phyloP scores from a whole-genome alignment of 64 coral and sea anemone genomes.

The Montipora foliosa region DNA sequence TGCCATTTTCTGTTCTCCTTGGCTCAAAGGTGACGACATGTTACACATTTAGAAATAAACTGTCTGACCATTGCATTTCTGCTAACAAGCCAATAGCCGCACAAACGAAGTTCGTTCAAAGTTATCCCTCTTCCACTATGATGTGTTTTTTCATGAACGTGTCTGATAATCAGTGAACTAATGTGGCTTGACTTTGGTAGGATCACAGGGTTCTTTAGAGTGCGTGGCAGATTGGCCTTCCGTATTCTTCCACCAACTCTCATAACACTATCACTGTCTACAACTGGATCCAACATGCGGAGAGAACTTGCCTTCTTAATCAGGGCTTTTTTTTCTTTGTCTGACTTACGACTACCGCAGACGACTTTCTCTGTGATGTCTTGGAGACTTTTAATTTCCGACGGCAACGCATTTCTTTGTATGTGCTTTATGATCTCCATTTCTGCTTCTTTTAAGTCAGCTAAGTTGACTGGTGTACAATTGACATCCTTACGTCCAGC shows the following conservation, averaged over 20 bases:
- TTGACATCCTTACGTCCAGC: not conserved
- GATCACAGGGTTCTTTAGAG: slow-evolving; percentile 21
- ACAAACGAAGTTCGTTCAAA: slow-evolving; percentile 39
- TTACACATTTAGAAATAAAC: slow-evolving; percentile 59
- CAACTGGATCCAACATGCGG: slow-evolving; percentile 19
- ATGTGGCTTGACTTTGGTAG: slow-evolving; percentile 48
- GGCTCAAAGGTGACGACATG: slow-evolving; percentile 40
- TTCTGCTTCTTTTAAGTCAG: not conserved
- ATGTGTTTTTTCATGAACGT: slow-evolving; percentile 48
- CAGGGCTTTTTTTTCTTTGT: slow-evolving; percentile 53
- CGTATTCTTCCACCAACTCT: slow-evolving; percentile 34
- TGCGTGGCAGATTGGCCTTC: not conserved
- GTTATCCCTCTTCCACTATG: slow-evolving; percentile 54
- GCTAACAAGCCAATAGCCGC: slow-evolving; percentile 14
- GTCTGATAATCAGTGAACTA: slow-evolving; percentile 33
- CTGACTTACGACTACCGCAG: not conserved
- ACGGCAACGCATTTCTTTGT: not conserved
- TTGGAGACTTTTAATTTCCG: slow-evolving; percentile 49
- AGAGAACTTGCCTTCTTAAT: slow-evolving; percentile 49
- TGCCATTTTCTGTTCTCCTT: slow-evolving; percentile 67
- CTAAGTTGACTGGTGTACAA: not conserved
- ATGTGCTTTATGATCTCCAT: no score
- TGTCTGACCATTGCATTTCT: slow-evolving; percentile 29
- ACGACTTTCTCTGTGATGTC: slow-evolving; percentile 3
- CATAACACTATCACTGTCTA: slow-evolving; percentile 13